Percentiles rank a stretch among this genome's conserved stretches.
These are phyloP conservation scores for Chrysolina oricalcia DNA, from an alignment of 2,888 invertebrate species.

Conservation along the genomic window DNA sequence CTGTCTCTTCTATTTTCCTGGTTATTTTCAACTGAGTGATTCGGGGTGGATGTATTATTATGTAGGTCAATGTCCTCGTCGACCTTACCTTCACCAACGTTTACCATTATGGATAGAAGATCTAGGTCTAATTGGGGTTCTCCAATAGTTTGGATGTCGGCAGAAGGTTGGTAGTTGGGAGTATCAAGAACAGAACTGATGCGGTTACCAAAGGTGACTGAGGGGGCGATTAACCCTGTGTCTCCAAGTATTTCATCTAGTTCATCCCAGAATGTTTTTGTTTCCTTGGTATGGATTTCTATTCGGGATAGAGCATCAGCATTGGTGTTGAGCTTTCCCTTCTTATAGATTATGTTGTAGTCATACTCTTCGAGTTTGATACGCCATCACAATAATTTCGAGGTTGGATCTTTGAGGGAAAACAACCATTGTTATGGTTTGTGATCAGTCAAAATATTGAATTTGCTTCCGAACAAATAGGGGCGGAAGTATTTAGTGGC, in stretches of 20 bases:
- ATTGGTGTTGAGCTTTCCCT: neutral
- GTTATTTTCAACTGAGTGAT: neutral
- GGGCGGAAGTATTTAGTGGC: slow-evolving; percentile 48
- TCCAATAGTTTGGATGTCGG: neutral
- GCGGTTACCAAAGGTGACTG: neutral
- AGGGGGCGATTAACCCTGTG: neutral
- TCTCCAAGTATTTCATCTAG: neutral
- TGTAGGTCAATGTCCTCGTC: neutral
- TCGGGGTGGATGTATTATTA: neutral
- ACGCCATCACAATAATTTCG: neutral
- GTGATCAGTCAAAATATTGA: slow-evolving; percentile 40
- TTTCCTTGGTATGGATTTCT: slow-evolving; percentile 11
- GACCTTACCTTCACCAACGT: no score
- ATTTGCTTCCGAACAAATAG: slow-evolving; percentile 44
- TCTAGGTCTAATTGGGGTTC: slow-evolving; percentile 11
- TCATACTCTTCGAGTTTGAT: slow-evolving; percentile 3
- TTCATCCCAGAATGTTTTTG: neutral
- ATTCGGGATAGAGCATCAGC: slow-evolving; percentile 12
- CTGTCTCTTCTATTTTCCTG: neutral
- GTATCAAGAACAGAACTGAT: neutral
- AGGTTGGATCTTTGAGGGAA: neutral
- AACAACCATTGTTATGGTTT: slow-evolving; percentile 36
- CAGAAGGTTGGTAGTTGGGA: neutral
- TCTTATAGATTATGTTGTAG: slow-evolving; percentile 15
- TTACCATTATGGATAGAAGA: no score